Evolutionary conservation across 1,140 invertebrate species (phyloP).

Genomic region (Euwallacea fornicatus): DNA sequence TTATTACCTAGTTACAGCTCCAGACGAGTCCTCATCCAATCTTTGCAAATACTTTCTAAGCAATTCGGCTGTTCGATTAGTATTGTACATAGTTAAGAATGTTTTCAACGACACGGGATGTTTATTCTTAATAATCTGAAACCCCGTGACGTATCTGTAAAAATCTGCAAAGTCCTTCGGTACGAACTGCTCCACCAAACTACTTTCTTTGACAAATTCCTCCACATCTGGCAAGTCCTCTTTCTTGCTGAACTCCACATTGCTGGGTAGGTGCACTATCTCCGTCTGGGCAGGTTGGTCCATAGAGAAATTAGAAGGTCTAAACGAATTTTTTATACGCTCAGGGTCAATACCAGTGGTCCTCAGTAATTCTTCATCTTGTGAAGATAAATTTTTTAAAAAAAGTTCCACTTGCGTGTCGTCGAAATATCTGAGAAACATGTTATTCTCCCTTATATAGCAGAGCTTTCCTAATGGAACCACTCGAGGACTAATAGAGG

Average conservation of each 20-base stretch:
- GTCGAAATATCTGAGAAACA: slow-evolving; percentile 43
- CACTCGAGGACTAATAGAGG: slow-evolving; percentile 14
- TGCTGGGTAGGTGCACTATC: slow-evolving; percentile 29
- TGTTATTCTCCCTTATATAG: slow-evolving; percentile 37
- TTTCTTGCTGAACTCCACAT: slow-evolving; percentile 36
- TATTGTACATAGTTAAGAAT: slow-evolving; percentile 44
- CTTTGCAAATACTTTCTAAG: slow-evolving; percentile 36
- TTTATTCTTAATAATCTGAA: slow-evolving; percentile 41
- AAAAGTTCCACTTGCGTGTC: slow-evolving; percentile 40
- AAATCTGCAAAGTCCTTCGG: slow-evolving; percentile 42
- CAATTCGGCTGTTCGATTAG: slow-evolving; percentile 37
- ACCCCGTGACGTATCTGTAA: slow-evolving; percentile 43
- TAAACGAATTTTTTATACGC: slow-evolving; percentile 15
- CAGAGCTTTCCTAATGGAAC: slow-evolving; percentile 39
- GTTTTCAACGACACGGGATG: slow-evolving; percentile 41
- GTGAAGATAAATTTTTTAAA: slow-evolving; percentile 27
- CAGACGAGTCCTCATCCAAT: slow-evolving; percentile 19
- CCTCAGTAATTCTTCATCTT: slow-evolving; percentile 25
- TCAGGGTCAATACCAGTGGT: slow-evolving; percentile 17
- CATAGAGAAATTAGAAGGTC: slow-evolving; percentile 4
- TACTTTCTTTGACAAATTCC: slow-evolving; percentile 39
- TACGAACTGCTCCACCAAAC: slow-evolving; percentile 36
- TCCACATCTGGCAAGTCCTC: slow-evolving; percentile 38
- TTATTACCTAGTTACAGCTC: not conserved
- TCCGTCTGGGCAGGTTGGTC: slow-evolving; percentile 26